Conservation (phyloP, 2,797 vertebrate genomes). For the Rhincodon typus region DNA sequence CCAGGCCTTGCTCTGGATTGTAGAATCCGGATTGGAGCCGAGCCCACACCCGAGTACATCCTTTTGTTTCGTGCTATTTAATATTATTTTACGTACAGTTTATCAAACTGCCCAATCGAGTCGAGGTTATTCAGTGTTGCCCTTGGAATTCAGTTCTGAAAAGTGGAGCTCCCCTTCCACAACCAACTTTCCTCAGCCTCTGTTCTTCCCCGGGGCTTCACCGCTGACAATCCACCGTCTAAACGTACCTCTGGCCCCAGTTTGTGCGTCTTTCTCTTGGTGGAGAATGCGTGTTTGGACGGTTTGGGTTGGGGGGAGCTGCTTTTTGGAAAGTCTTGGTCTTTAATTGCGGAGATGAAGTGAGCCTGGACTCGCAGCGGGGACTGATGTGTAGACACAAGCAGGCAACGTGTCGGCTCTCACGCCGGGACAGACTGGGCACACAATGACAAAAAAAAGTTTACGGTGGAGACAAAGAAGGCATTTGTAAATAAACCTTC, state of each 20-base stretch:
- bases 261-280: not conserved
- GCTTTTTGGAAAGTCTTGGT: not conserved
- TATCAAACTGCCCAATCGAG: not conserved
- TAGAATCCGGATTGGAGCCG: too few relatives aligned
- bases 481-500: not conserved
- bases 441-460: not conserved
- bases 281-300: too few relatives aligned
- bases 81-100: not conserved
- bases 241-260: not conserved
- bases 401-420: not conserved
- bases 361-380: not conserved
- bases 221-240: not conserved
- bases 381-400: not conserved
- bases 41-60: too few relatives aligned
- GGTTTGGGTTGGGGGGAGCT: too few relatives aligned
- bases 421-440: not conserved
- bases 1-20: too few relatives aligned
- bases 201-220: not conserved
- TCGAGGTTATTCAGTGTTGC: not conserved
- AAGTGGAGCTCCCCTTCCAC: not conserved
- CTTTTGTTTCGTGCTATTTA: not conserved
- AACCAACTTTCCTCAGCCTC: not conserved
- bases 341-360: not conserved
- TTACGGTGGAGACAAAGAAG: too few relatives aligned
- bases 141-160: not conserved